These are phyloP conservation scores for Heliconius hewitsoni DNA, from an alignment of 1,140 invertebrate species.

Conservation along the genomic window DNA sequence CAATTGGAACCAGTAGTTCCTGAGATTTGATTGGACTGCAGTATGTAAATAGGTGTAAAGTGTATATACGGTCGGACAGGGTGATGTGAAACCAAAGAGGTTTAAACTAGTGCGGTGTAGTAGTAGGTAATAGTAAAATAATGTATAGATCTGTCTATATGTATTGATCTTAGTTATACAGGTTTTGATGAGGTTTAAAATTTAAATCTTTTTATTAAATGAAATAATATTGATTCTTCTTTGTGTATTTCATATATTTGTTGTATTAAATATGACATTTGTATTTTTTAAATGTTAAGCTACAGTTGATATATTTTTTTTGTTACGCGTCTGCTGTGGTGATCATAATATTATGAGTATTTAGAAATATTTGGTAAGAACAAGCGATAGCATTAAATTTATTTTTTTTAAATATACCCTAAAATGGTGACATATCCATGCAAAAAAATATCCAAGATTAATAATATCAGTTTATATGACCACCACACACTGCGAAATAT, in stretches of 20 bases:
- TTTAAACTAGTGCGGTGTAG: conserved; percentile 28
- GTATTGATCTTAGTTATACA: not conserved
- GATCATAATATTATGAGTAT: not conserved
- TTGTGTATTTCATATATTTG: not conserved
- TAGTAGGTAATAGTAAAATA: not conserved
- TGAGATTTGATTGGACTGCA: not conserved
- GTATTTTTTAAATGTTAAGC: not conserved
- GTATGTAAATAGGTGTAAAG: conserved; percentile 42
- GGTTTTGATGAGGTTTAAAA: not conserved
- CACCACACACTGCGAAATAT: not conserved
- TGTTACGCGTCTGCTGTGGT: not conserved
- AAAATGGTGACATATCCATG: not conserved
- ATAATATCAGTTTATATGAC: not conserved
- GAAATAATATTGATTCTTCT: not conserved
- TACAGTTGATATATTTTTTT: not conserved
- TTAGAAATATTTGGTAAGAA: too few species aligned
- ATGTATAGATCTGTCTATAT: conserved; percentile 4
- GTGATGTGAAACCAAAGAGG: conserved; percentile 59
- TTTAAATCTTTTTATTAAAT: not conserved
- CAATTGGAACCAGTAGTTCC: conserved; percentile 21
- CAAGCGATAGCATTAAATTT: too few species aligned
- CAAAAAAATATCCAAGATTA: too few species aligned
- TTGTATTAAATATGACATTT: conserved; percentile 11
- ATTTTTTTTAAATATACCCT: not conserved
- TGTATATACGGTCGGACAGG: conserved; percentile 56